Base-by-base conservation (phyloP, 2,888 invertebrate genomes). In the Dascillus cervinus region DNA sequence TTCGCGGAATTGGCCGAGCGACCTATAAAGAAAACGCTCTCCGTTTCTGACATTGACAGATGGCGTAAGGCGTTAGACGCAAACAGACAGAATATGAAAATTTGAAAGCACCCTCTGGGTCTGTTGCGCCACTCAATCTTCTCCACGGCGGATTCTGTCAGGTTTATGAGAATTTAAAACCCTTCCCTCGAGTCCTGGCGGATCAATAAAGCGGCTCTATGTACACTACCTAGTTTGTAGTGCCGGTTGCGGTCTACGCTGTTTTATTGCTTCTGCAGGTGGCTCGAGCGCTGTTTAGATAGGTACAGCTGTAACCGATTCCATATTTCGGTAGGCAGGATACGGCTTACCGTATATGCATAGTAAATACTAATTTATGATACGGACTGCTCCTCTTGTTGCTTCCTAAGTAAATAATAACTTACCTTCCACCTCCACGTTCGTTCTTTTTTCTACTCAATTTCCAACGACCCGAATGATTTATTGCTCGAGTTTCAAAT, bases 151-250 rank as follows among this genome's bases (percentile, higher is more conserved):
- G 47, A 51, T 55, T 50, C 55, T 52, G 56, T 50, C 56, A 54
- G 56, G 52, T 58, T 56, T 54, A 57, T 56, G 58, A 56, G 58
- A 57, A 57, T 57, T 59, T 57, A 56, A 58, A 57, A 55, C 55
- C 56, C 54, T 53, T 53, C 39, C 44, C 42, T 29, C 33, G 44
- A 39, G 40, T 35, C 43, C 47, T 50, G 40, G 32, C 44, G 49
- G 53, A 53, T 53, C 53, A 43, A 53, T 53, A 53, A 45, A 41
- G 44, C 43, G 40, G 43, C 42, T 44, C 46, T 49, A 48, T 44
- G 45, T 46, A 42, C 41, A 45, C 39, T 42, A 39, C 42, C 46
- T 49, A 44, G 44, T 43, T 46, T 47, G 44, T 41, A 39, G 36
- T 37, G 39, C 36, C 31, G 37, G 36, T 41, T 36, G 39, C 37